Base-by-base conservation (phyloP, 2,888 invertebrate species). In the Cosmopolites sordidus region DNA sequence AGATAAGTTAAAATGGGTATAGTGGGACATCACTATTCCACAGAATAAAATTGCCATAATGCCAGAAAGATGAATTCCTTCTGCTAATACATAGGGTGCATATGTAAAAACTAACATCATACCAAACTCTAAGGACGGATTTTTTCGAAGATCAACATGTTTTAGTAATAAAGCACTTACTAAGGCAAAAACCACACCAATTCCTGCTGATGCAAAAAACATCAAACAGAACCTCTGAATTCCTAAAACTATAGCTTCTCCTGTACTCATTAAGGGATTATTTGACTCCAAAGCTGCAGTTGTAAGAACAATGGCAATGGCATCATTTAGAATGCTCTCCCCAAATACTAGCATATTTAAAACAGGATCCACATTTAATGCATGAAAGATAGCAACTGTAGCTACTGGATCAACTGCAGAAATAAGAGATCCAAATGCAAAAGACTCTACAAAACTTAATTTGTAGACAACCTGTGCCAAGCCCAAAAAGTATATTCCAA, bases 11-110 rank as follows among this genome's bases (percentile, higher is more conserved):
- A 92, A 93, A 78, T 99, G 99, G 11, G 98, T 98, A 73, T 99
- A 99, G 74, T 99, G 99, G 0, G 97, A 97, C 99, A 99, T 99
- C 1, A 97, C 96, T 69, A 99, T 94, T 5, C 98, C 99, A 77
- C 96, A 96, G 73, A 98, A 97, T 62, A 99, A 76, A 67, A 99
- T 99, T 5, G 99, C 97, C 98, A 99, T 99, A 54, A 99, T 99
- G 57, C 98, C 93, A 86, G 78, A 65, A 73, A 82, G 59, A 59
- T 74, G 74, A 42, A 73, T 73, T 16, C 97, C 97, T 78, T 99
- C 99, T 37, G 99, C 98, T 51, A 99, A 78, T 1, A 95, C 97
- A 76, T 99, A 99, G 0, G 99, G 99, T 6, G 94, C 91, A 76
- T 99, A 99, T 1, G 98, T 96, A 70, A 99, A 98, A 39, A 98